phyloP scores from a whole-genome alignment of 2,113 vertebrate species.

The Phodopus roborovskii region DNA sequence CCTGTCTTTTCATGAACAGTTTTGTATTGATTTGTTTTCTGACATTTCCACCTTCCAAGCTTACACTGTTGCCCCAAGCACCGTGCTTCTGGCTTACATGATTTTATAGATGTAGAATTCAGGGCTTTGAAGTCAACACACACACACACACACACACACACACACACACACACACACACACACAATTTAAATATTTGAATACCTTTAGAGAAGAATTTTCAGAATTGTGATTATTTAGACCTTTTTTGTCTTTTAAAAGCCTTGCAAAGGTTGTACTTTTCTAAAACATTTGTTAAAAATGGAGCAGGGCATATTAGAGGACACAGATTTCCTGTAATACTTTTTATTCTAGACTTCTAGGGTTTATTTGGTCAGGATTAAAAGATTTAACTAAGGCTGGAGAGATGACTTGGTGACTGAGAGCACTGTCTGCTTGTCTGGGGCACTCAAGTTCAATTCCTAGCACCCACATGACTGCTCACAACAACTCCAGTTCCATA shows the following conservation, averaged over 20 bases:
- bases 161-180: background rate
- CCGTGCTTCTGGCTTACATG: slow-evolving; percentile 57
- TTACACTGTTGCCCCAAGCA: slow-evolving; percentile 55
- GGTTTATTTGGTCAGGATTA: background rate
- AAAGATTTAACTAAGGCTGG: background rate
- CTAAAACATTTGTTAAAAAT: background rate
- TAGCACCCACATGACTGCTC: background rate
- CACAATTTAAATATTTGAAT: background rate
- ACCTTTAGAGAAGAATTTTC: slow-evolving; percentile 2
- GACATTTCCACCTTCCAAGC: slow-evolving; percentile 64
- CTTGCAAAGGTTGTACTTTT: background rate
- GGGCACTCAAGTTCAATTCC: background rate
- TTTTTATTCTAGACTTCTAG: slow-evolving; percentile 16
- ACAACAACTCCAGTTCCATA: background rate
- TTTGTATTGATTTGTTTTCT: slow-evolving; percentile 70
- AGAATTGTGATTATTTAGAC: background rate
- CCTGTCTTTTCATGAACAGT: slow-evolving; percentile 58
- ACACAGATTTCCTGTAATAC: background rate
- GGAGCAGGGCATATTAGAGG: background rate
- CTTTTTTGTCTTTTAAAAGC: slow-evolving; percentile 33
- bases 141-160: background rate
- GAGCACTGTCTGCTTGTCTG: background rate
- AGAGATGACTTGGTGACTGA: background rate
- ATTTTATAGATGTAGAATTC: slow-evolving; percentile 52
- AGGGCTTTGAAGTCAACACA: slow-evolving; percentile 5